Percentiles rank a stretch among this genome's conserved stretches.
These are phyloP conservation scores for Drosophila melanosoma DNA, from an alignment of 2,888 invertebrate species.

Conservation along the genomic window DNA sequence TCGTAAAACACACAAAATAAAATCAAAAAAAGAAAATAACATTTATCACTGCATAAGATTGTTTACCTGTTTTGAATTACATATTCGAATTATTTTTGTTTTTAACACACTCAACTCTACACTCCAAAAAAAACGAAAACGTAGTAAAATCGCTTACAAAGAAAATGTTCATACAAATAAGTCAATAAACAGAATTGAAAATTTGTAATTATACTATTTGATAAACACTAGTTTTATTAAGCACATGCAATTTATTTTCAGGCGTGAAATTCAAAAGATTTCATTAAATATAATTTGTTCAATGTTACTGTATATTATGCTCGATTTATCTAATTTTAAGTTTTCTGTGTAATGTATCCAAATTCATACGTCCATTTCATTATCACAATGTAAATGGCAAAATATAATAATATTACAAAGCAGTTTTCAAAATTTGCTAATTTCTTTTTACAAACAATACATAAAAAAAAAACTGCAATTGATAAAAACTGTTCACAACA, in stretches of 20 bases:
- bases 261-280: conserved; percentile 24
- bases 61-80: conserved; percentile 59
- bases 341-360: conserved; percentile 54
- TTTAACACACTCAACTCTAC: conserved; percentile 27
- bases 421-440: conserved; percentile 43
- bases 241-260: conserved; percentile 32
- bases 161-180: conserved; percentile 36
- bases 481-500: conserved; percentile 65
- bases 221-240: conserved; percentile 40
- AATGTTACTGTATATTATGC: conserved; percentile 49
- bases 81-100: conserved; percentile 29
- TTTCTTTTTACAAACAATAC: conserved; percentile 56
- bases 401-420: conserved; percentile 10
- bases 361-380: conserved; percentile 28
- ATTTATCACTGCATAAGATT: conserved; percentile 43
- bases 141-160: conserved; percentile 22
- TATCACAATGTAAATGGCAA: conserved; percentile 21
- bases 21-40: conserved; percentile 31
- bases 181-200: conserved; percentile 14
- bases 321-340: conserved; percentile 76
- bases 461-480: conserved; percentile 33
- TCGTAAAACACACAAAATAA: conserved; percentile 43
- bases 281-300: conserved; percentile 45
- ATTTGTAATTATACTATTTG: conserved; percentile 35
- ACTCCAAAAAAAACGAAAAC: conserved; percentile 15